These are phyloP conservation scores for Exocentrus adspersus DNA, from an alignment of 2,888 invertebrate genomes.

Conservation along the genomic window DNA sequence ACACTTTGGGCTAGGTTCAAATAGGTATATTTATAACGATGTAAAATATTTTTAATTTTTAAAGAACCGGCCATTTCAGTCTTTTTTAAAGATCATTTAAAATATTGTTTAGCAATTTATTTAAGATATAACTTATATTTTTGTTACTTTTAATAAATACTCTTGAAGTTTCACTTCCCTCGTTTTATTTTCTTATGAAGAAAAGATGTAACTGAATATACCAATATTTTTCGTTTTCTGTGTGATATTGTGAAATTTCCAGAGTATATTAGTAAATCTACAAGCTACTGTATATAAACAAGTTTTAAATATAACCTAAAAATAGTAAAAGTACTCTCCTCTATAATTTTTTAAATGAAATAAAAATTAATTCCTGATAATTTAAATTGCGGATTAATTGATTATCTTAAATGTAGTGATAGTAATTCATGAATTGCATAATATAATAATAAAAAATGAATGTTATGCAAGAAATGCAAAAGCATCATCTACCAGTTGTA, in stretches of 20 bases:
- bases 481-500: too few species aligned
- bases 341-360: too few species aligned
- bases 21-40: conserved; percentile 7
- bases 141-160: conserved; percentile 37
- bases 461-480: too few species aligned
- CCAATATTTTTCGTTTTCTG: conserved; percentile 45
- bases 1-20: conserved; percentile 15
- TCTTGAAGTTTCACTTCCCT: conserved; percentile 40
- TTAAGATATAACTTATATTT: conserved; percentile 46
- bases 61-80: conserved; percentile 26
- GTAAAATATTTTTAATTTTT: conserved; percentile 15
- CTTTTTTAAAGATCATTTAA: conserved; percentile 37
- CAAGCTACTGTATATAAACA: conserved; percentile 37
- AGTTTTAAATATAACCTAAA: too few species aligned
- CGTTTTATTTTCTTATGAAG: conserved; percentile 40
- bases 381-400: too few species aligned
- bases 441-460: too few species aligned
- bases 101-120: conserved; percentile 41
- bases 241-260: conserved; percentile 51
- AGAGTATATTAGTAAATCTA: conserved; percentile 41
- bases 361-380: too few species aligned
- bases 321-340: too few species aligned
- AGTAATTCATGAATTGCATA: too few species aligned
- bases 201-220: conserved; percentile 35
- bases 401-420: too few species aligned